phyloP scores from a whole-genome alignment of 2,113 vertebrate genomes.

The Catharus minimus region DNA sequence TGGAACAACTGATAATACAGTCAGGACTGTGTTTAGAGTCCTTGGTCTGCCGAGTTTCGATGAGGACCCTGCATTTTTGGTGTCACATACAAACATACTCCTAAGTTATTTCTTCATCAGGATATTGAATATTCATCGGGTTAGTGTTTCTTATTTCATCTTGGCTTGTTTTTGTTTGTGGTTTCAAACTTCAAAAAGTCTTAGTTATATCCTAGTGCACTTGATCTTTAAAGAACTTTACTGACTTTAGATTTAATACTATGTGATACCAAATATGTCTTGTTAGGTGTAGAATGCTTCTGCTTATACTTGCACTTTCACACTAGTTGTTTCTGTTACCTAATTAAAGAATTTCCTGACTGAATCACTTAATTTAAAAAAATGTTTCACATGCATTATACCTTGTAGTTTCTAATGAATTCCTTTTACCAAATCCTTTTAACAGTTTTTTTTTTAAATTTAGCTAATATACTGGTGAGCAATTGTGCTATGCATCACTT shows the following conservation, averaged over 20 bases:
- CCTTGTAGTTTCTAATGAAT: background rate
- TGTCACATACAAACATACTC: background rate
- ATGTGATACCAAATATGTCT: background rate
- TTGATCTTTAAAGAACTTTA: conserved; percentile 6
- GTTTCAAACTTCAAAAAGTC: conserved; percentile 3
- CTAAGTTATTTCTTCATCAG: background rate
- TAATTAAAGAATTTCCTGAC: background rate
- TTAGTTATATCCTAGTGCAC: background rate
- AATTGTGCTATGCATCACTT: background rate
- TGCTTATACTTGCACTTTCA: background rate
- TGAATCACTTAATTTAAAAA: background rate
- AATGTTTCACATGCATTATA: background rate
- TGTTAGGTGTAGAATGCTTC: background rate
- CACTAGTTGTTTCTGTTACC: background rate
- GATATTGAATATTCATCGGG: background rate
- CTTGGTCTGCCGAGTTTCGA: background rate
- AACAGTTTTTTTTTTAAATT: background rate
- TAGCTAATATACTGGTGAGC: background rate
- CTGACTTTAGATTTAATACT: background rate
- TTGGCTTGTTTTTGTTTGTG: background rate
- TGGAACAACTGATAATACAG: background rate
- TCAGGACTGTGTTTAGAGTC: background rate
- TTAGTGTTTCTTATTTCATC: background rate
- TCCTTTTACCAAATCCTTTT: background rate
- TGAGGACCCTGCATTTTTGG: background rate